Base-by-base conservation (phyloP, 64 coral and sea anemone genomes). In the Montipora sp. region DNA sequence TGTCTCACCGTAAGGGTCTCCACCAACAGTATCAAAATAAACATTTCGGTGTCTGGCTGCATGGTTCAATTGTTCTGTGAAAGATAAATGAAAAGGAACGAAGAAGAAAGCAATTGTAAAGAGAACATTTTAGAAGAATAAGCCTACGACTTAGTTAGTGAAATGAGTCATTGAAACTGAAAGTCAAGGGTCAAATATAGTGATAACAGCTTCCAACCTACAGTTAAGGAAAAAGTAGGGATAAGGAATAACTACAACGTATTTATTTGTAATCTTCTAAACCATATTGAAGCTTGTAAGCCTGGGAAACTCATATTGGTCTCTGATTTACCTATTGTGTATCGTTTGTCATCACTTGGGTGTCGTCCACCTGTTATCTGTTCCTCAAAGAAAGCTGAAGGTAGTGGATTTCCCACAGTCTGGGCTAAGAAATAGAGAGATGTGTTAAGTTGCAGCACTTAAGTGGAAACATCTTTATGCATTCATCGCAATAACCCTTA, bases 21-120 rank as follows among this genome's bases (percentile, higher is more conserved):
- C 91, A 27, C 95, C 95, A 18, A 69, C 80, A 15, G 75, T 78
- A 58, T 96, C 95, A 82, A 87, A 93, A 68, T 93, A 96, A 20
- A 96, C 95, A 61, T 96, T 96, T 47, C 95, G 95, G n/a, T 96
- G 95, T 80, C 95, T 93, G 21, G 95, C 95, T 2, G 95, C 95
- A 0, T 81, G 91, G 60, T 96, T 96, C 11, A 96, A 51, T 86
- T 96, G 95, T 53, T 89, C 95, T 96, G 83, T 44, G 76, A 73
- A 10, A 60, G 44, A 93, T 19, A 69, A 20, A 96, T 55, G 36
- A 36, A 36, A 23, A 16, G 48, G 5, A 2, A 68, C 55, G 79
- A 11, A 67, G 19, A 86, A 20, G 8, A 16, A 46, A 43, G 5
- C 27, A 45, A 65, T 12, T 46, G 22, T 36, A 12, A 63, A 16